These are phyloP conservation scores for Nephrotoma appendiculata DNA, from an alignment of 2,888 invertebrate genomes.

Conservation along the genomic window DNA sequence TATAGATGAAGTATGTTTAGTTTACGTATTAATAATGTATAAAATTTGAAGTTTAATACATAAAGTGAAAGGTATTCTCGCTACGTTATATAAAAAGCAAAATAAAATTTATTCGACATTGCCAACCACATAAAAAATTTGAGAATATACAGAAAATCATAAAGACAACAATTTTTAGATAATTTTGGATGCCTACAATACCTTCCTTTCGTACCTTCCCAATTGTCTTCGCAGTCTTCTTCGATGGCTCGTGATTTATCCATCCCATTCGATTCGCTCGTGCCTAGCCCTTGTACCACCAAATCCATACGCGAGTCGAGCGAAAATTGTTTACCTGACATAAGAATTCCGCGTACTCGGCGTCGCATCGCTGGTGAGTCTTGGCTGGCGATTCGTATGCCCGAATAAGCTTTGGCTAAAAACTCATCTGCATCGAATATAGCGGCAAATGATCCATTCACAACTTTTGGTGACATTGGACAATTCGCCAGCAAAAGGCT, in stretches of 20 bases:
- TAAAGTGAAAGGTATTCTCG: neutral
- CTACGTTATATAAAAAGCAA: neutral
- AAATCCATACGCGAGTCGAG: constrained; percentile 84
- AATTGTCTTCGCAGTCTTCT: constrained; percentile 28
- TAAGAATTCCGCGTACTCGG: constrained; percentile 72
- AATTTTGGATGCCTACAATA: constrained; percentile 21
- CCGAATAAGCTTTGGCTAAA: constrained; percentile 31
- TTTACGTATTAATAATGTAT: neutral
- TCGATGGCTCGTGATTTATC: constrained; percentile 17
- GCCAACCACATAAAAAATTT: neutral
- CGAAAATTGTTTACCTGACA: constrained; percentile 83
- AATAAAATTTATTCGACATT: neutral
- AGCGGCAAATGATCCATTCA: constrained; percentile 86
- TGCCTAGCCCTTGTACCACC: constrained; percentile 54
- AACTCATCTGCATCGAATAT: constrained; percentile 54
- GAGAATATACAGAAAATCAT: neutral
- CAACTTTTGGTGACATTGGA: constrained; percentile 92
- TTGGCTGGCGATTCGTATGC: constrained; percentile 29
- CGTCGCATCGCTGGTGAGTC: constrained; percentile 60
- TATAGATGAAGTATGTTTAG: neutral
- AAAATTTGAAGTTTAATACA: neutral
- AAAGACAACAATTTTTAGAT: constrained; percentile 3
- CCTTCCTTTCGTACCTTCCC: constrained; percentile 35
- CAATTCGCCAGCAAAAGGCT: constrained; percentile 86
- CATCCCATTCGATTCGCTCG: constrained; percentile 19